These are phyloP conservation scores for Eufriesea mexicana DNA, from an alignment of 1,140 invertebrate genomes.

Conservation along the genomic window DNA sequence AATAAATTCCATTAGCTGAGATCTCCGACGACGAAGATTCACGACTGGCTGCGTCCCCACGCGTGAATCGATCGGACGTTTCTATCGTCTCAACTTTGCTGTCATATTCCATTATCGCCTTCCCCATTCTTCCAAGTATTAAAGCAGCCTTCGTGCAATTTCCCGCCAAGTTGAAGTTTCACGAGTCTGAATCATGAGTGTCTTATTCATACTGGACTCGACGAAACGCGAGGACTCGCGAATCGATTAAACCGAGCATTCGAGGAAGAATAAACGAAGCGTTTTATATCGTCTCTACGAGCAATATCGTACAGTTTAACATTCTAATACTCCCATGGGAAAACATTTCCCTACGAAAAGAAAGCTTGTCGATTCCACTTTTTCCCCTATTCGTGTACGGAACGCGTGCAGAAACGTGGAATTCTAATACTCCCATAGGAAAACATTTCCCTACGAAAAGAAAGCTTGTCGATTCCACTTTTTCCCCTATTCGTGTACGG, in stretches of 20 bases:
- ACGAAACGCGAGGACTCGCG: background rate
- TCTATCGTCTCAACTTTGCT: background rate
- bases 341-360: background rate
- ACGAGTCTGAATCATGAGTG: background rate
- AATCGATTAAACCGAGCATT: too few species aligned
- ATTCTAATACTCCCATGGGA: background rate
- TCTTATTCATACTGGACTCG: background rate
- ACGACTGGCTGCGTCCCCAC: background rate
- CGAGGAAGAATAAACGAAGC: too few species aligned
- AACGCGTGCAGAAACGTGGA: background rate
- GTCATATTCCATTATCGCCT: background rate
- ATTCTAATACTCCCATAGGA: background rate
- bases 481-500: background rate
- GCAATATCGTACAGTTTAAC: too few species aligned
- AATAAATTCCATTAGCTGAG: background rate
- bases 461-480: background rate
- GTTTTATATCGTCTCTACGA: too few species aligned
- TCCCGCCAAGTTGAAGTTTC: background rate
- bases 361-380: background rate
- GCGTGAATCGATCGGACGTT: background rate
- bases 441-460: background rate
- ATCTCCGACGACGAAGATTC: background rate
- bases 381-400: background rate
- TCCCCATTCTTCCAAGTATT: background rate
- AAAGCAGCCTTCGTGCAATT: too few species aligned